phyloP scores from a whole-genome alignment of 2,888 invertebrate genomes.

The Rugalucina vietnamica region DNA sequence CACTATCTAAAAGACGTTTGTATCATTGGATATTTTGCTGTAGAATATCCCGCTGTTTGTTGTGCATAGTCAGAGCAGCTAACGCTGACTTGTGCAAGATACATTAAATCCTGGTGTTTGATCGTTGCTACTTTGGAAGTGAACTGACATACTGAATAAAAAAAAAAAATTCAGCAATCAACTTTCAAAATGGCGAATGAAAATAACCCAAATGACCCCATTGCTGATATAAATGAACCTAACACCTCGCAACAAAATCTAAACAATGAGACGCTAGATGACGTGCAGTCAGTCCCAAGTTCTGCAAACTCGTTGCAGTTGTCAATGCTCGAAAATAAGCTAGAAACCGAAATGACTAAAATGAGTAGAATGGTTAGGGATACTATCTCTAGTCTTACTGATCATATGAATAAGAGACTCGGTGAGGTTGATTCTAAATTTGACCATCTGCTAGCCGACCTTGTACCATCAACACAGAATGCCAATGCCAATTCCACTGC shows the following conservation, averaged over 20 bases:
- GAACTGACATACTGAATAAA: no score
- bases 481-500: neutral
- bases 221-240: neutral
- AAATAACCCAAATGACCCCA: neutral
- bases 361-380: neutral
- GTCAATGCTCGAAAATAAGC: neutral
- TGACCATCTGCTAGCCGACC: neutral
- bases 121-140: no score
- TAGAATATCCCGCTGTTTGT: no score
- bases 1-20: no score
- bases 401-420: neutral
- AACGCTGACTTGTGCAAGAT: no score
- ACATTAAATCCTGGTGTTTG: no score
- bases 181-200: neutral
- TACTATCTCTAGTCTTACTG: neutral
- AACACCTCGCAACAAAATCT: neutral
- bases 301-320: neutral
- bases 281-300: neutral
- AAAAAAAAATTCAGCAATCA: no score
- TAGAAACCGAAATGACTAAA: neutral
- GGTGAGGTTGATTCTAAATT: neutral
- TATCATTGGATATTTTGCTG: no score
- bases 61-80: no score
- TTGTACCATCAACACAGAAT: neutral
- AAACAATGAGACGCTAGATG: neutral